Conservation (phyloP, 92 coral and sea anemone genomes). For the Ricordea florida region DNA sequence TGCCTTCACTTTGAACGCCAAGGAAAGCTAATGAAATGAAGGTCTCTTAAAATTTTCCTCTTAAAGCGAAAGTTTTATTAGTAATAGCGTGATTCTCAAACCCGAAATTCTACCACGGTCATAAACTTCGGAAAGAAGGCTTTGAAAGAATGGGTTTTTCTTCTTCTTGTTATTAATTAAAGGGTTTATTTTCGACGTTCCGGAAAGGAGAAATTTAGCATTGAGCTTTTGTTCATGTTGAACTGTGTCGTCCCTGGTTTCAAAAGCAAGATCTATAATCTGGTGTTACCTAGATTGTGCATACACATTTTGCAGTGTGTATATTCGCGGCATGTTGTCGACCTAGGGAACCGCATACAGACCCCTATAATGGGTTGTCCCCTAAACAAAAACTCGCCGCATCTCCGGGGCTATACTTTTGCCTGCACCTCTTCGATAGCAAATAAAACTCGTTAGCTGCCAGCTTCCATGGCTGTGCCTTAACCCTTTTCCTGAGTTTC, state of each 20-base stretch:
- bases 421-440: conserved; percentile 43
- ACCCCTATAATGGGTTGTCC: conserved; percentile 29
- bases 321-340: conserved; percentile 27
- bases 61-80: no score
- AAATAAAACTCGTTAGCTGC: conserved; percentile 8
- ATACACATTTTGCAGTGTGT: conserved; percentile 3
- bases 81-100: no score
- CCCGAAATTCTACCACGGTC: no score
- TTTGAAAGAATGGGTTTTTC: no score
- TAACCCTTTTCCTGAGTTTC: conserved; percentile 66
- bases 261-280: conserved; percentile 20
- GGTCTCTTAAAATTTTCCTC: no score
- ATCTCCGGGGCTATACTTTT: conserved; percentile 63
- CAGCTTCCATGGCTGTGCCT: conserved; percentile 40
- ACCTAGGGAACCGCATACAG: conserved; percentile 59
- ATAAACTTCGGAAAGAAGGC: no score
- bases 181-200: no score
- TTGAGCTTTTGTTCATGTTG: no score
- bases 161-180: no score
- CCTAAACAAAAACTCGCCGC: conserved; percentile 33
- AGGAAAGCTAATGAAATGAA: neutral
- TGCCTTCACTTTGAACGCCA: neutral
- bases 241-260: no score
- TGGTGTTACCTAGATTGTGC: conserved; percentile 9
- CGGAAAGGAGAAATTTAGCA: no score